Conservation (phyloP, 1,140 invertebrate genomes). For the Kradibia gibbosae region DNA sequence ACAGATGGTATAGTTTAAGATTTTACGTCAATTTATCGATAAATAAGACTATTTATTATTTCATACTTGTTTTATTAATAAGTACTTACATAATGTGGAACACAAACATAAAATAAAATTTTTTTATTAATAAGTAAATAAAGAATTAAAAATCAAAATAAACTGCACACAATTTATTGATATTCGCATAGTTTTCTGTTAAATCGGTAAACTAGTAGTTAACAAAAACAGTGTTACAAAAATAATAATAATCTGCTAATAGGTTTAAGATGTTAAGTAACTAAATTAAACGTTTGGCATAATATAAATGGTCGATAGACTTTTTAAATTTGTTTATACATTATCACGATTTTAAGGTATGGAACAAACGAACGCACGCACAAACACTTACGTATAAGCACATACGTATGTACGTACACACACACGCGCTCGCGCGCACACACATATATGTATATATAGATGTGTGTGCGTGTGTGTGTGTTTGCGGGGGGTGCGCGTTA, state of each 20-base stretch:
- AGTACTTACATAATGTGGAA: background rate
- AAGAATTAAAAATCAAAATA: background rate
- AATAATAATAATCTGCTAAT: background rate
- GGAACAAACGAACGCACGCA: background rate
- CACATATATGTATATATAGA: background rate
- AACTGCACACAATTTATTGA: background rate
- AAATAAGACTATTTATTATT: too few relatives aligned
- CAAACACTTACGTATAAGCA: too few relatives aligned
- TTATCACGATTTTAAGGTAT: background rate
- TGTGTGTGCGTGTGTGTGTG: background rate
- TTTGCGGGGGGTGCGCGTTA: background rate
- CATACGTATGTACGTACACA: background rate
- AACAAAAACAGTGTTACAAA: background rate
- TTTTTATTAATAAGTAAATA: background rate
- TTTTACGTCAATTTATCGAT: too few relatives aligned
- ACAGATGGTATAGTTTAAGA: too few relatives aligned
- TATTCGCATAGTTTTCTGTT: background rate
- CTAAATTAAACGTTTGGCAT: background rate
- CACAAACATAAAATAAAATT: slow-evolving; percentile 3
- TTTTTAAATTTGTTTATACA: background rate
- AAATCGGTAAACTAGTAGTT: background rate
- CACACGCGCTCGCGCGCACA: too few relatives aligned
- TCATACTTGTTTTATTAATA: slow-evolving; percentile 9
- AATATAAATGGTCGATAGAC: background rate
- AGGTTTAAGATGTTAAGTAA: background rate